A percentile compares a stretch with the other conserved stretches of the same genome.
Conservation (phyloP, 2,113 vertebrate genomes). For the Xiphophorus hellerii region DNA sequence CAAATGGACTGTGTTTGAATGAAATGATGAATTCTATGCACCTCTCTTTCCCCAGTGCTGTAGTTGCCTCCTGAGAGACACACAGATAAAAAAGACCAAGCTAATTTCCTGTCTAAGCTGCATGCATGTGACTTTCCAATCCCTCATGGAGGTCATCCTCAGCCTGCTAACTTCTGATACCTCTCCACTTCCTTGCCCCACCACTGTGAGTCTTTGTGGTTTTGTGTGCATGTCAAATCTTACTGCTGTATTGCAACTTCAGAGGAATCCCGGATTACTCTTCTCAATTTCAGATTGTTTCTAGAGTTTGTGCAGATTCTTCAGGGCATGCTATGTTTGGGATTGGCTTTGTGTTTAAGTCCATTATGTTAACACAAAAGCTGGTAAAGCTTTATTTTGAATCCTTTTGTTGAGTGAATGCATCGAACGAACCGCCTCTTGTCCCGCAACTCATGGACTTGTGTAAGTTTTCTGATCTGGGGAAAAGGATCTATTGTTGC, state of each 20-base stretch:
- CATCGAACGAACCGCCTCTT: conserved; percentile 52
- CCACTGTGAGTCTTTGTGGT: conserved; percentile 65
- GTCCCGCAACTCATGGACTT: conserved; percentile 45
- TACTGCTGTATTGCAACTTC: conserved; percentile 2
- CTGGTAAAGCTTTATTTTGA: conserved; percentile 18
- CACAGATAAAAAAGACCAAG: conserved; percentile 23
- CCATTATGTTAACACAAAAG: conserved; percentile 10
- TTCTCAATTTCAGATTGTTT: not conserved
- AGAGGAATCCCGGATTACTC: not conserved
- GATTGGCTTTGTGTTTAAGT: conserved; percentile 3
- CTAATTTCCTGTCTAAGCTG: conserved; percentile 20
- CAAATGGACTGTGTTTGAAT: conserved; percentile 21
- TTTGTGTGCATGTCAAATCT: not conserved
- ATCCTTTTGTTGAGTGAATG: conserved; percentile 39
- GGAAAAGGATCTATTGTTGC: conserved; percentile 67
- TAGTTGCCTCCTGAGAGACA: conserved; percentile 1
- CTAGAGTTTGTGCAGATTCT: conserved; percentile 16
- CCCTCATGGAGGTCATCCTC: conserved; percentile 78
- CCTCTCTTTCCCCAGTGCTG: conserved; percentile 6
- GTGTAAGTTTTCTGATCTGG: conserved; percentile 51
- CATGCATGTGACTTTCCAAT: conserved; percentile 31
- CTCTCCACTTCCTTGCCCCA: conserved; percentile 59
- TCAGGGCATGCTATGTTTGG: conserved; percentile 19
- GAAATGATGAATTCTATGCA: conserved; percentile 38
- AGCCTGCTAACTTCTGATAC: conserved; percentile 79